A percentile compares a stretch with the other conserved stretches of the same genome.
Evolutionary conservation across 1,140 invertebrate species (phyloP).

Genomic region (Brachionus plicatilis): DNA sequence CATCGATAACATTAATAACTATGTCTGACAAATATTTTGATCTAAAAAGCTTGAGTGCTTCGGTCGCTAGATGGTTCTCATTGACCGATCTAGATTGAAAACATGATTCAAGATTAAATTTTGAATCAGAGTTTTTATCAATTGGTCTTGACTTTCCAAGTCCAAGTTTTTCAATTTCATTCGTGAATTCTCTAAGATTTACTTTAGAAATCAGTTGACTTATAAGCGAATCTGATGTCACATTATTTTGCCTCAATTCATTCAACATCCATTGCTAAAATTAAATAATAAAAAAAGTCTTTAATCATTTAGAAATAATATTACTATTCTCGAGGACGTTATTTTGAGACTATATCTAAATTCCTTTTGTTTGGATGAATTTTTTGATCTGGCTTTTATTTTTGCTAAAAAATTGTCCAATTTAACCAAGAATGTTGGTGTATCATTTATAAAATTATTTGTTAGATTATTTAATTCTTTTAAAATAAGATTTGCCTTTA

Average conservation of each 20-base stretch:
- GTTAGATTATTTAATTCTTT: slow-evolving; percentile 28
- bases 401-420: background rate
- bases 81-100: background rate
- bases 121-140: background rate
- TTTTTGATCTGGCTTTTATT: background rate
- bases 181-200: background rate
- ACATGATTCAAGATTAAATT: background rate
- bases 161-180: background rate
- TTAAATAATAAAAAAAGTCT: background rate
- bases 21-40: slow-evolving; percentile 1
- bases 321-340: background rate
- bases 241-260: background rate
- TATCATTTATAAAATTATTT: slow-evolving; percentile 7
- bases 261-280: background rate
- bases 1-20: background rate
- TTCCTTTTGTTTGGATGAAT: background rate
- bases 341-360: slow-evolving; percentile 8
- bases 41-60: background rate
- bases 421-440: background rate
- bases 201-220: background rate
- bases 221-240: background rate
- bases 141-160: background rate
- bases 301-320: background rate
- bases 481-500: background rate
- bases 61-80: background rate